Base-by-base conservation (phyloP, 2,888 invertebrate species). In the Mactromeris polynyma region DNA sequence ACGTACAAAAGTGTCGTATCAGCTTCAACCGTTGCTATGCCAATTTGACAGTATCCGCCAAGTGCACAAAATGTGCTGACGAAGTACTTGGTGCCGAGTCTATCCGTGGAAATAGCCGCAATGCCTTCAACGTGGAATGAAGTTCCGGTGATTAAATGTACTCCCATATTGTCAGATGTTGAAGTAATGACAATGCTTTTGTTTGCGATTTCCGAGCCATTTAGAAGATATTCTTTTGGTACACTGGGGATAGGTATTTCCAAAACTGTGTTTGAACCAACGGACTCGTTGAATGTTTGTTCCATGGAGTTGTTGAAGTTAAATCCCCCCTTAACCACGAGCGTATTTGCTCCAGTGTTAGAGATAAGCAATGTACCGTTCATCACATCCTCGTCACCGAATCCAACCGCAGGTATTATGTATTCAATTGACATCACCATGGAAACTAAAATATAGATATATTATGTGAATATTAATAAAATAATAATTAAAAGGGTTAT, bases 21-120 rank as follows among this genome's bases (percentile, higher is more conserved):
- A 4, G 40, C 11, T 31, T 31, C 40, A 1, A 77, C 33, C 3
- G 88, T 81, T 17, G 88, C 85, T 26, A 91, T 80, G 19, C 88
- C 86, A 42, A 89, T 78, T 40, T 91, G 89, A 81, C 91, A 91
- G 31, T 73, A 86, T 64, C 91, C 91, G 21, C 91, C 89, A 9
- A 89, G 85, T 6, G 80, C 91, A 64, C 91, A 91, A 51, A 91
- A 91, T 40, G 88, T 91, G 38, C 87, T 88, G 31, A 88, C 83
- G 85, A 83, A 89, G 81, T 91, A 89, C 42, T 91, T 87, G 19
- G 36, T 79, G 7, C 91, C 89, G 9, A 89, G 40, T n/a, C 40
- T 33, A 11, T 46, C n/a, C 2, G 38, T 79, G 14, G 83, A n/a
- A 0, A 91, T 31, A 17, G 89, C 86, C 46, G 54, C 40, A 73